These are phyloP conservation scores for Hippocampus mohnikei DNA, from an alignment of 2,113 vertebrate species.

Conservation along the genomic window DNA sequence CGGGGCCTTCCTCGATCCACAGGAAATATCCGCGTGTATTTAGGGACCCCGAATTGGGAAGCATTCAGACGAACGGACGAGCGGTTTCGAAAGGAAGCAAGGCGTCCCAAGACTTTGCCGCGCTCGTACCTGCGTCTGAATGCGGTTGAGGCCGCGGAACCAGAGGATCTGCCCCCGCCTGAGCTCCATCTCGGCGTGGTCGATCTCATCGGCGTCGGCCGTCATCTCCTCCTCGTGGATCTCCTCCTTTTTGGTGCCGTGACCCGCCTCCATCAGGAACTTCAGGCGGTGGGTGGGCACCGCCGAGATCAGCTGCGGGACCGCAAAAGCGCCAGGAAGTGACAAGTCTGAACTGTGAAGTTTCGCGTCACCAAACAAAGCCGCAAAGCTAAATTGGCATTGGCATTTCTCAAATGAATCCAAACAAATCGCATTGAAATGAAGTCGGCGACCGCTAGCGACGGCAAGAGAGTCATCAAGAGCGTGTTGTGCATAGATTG, in stretches of 20 bases:
- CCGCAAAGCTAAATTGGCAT: not conserved
- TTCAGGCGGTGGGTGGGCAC: slow-evolving; percentile 88
- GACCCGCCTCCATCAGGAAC: slow-evolving; percentile 95
- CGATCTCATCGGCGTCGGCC: slow-evolving; percentile 88
- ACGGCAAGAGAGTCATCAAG: no score
- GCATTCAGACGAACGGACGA: not conserved
- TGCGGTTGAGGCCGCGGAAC: slow-evolving; percentile 97
- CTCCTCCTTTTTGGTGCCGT: slow-evolving; percentile 87
- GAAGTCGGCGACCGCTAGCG: no score
- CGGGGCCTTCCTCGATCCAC: not conserved
- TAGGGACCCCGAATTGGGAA: not conserved
- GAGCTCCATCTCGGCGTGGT: slow-evolving; percentile 95
- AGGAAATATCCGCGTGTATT: no score
- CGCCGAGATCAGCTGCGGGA: slow-evolving; percentile 77
- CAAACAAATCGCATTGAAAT: no score
- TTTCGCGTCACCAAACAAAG: no score
- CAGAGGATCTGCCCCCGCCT: slow-evolving; percentile 94
- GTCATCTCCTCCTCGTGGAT: slow-evolving; percentile 81
- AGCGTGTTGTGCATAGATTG: no score
- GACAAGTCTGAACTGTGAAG: no score
- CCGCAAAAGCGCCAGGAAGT: not conserved
- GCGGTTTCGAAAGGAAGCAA: no score
- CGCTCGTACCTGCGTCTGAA: slow-evolving; percentile 92
- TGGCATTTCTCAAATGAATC: not conserved
- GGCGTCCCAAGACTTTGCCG: not conserved